phyloP scores from a whole-genome alignment of 2,113 vertebrate species.

The chimpanzee (Pan troglodytes) region DNA sequence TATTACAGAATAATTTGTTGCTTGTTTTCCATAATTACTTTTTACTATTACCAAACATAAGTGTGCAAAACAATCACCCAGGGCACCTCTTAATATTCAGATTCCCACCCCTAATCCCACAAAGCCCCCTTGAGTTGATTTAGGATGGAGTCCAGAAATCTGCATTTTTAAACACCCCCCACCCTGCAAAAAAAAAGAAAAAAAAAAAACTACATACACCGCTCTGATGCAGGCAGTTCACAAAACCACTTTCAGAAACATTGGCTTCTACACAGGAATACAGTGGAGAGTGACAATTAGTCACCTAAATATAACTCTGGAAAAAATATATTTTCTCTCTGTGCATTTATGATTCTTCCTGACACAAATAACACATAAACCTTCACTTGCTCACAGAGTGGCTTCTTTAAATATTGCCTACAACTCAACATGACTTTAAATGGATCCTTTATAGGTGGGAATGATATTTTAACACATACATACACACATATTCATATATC shows the following conservation, averaged over 20 bases:
- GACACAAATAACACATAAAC: conserved; percentile 37
- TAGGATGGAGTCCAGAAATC: neutral
- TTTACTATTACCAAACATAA: neutral
- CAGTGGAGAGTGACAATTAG: neutral
- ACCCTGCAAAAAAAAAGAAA: too few relatives aligned
- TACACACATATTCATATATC: neutral
- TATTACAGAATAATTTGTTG: neutral
- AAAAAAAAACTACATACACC: neutral
- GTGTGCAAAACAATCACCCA: neutral
- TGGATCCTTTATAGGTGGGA: neutral
- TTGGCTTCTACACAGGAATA: neutral
- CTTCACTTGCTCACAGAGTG: neutral
- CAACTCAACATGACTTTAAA: conserved; percentile 29
- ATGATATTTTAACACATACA: neutral
- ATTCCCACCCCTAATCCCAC: neutral
- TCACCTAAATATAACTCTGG: neutral
- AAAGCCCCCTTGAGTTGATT: neutral
- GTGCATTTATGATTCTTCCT: neutral
- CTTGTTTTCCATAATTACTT: conserved; percentile 7
- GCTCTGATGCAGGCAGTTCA: neutral
- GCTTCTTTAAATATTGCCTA: conserved; percentile 33
- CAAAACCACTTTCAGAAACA: neutral
- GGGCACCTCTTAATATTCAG: neutral
- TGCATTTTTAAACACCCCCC: neutral
- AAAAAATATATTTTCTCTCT: neutral